phyloP scores from a whole-genome alignment of 2,888 invertebrate genomes.

The Lycaena phlaeas region DNA sequence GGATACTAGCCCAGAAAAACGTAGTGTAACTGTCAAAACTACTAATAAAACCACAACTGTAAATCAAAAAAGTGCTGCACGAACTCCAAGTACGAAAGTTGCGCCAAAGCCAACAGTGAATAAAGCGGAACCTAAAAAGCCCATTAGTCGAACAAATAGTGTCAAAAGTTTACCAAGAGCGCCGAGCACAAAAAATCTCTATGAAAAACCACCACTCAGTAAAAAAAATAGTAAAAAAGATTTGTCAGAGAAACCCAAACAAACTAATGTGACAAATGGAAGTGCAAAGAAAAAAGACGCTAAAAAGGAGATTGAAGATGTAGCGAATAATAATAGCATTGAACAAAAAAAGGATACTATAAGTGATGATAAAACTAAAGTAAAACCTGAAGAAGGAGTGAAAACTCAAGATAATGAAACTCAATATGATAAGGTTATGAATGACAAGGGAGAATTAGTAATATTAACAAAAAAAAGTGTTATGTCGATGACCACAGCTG shows the following conservation, averaged over 20 bases:
- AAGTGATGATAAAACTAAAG: conserved; percentile 11
- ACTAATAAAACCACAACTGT: conserved; percentile 25
- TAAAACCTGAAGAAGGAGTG: conserved; percentile 30
- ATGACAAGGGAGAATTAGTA: conserved; percentile 53
- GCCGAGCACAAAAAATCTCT: conserved; percentile 52
- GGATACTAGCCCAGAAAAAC: conserved; percentile 59
- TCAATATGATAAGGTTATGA: conserved; percentile 58
- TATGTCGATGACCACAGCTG: conserved; percentile 73
- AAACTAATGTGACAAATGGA: conserved; percentile 45
- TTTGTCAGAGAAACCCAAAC: conserved; percentile 39
- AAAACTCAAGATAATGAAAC: conserved; percentile 59
- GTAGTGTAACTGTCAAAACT: conserved; percentile 31
- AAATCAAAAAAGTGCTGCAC: conserved; percentile 35
- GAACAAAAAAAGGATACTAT: background rate
- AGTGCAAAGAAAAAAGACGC: conserved; percentile 23
- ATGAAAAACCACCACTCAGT: conserved; percentile 50
- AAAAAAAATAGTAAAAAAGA: conserved; percentile 47
- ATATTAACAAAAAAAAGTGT: conserved; percentile 64
- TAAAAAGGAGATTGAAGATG: conserved; percentile 21
- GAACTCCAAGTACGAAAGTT: conserved; percentile 41
- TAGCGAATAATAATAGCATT: conserved; percentile 24
- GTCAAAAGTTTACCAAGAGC: conserved; percentile 53
- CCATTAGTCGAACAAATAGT: conserved; percentile 54
- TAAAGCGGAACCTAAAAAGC: conserved; percentile 49
- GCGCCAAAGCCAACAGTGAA: conserved; percentile 35